Percentiles rank a stretch among this genome's conserved stretches.
Evolutionary conservation across 2,797 vertebrate species (phyloP).

Genomic region (Microcaecilia unicolor): DNA sequence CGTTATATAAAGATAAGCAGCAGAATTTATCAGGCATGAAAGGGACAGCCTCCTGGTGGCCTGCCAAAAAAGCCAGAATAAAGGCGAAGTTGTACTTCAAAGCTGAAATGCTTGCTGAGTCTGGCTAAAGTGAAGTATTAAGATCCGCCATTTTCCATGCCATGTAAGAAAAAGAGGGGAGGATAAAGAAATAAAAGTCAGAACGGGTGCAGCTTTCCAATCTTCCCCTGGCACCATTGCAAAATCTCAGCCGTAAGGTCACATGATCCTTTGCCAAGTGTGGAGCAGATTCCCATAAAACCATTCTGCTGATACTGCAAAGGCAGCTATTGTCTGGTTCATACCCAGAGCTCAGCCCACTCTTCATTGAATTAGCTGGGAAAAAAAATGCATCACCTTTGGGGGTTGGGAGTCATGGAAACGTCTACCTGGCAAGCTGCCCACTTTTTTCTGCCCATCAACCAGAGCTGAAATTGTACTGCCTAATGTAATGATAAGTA

Average conservation of each 20-base stretch:
- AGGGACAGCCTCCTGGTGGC: slow-evolving; percentile 66
- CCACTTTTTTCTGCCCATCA: slow-evolving; percentile 75
- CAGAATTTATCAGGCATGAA: slow-evolving; percentile 62
- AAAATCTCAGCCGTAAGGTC: slow-evolving; percentile 80
- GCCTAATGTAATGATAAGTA: slow-evolving; percentile 75
- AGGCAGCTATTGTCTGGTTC: slow-evolving; percentile 94
- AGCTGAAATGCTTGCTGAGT: slow-evolving; percentile 66
- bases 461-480: slow-evolving; percentile 70
- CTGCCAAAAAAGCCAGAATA: slow-evolving; percentile 63
- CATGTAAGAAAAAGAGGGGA: slow-evolving; percentile 53
- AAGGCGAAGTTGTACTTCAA: slow-evolving; percentile 65
- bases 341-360: slow-evolving; percentile 77
- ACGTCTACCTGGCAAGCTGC: slow-evolving; percentile 88
- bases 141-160: slow-evolving; percentile 86
- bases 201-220: slow-evolving; percentile 66
- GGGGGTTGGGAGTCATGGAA: slow-evolving; percentile 89
- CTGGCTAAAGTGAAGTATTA: slow-evolving; percentile 69
- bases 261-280: slow-evolving; percentile 76
- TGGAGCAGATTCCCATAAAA: slow-evolving; percentile 79
- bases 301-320: slow-evolving; percentile 86
- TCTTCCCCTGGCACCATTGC: slow-evolving; percentile 73
- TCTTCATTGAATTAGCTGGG: slow-evolving; percentile 68
- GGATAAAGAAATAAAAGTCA: slow-evolving; percentile 49
- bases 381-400: slow-evolving; percentile 80
- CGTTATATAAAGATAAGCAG: slow-evolving; percentile 56